phyloP scores from a whole-genome alignment of 2,797 vertebrate genomes.

The Myripristis murdjan region DNA sequence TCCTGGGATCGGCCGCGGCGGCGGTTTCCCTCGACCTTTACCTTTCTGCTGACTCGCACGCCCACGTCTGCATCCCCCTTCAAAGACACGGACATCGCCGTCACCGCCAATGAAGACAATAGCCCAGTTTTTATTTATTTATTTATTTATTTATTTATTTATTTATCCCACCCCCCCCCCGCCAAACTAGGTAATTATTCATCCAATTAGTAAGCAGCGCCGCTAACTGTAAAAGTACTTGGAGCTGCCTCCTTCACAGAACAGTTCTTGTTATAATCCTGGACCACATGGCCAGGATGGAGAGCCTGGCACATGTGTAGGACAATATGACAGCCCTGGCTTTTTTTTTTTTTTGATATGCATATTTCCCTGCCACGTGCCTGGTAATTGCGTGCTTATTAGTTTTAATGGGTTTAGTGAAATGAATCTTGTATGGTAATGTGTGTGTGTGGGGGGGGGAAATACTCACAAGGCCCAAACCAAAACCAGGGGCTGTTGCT shows the following conservation, averaged over 20 bases:
- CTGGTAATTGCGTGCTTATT: constrained; percentile 82
- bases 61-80: constrained; percentile 40
- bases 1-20: background rate
- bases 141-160: too few relatives aligned
- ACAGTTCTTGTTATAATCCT: constrained; percentile 74
- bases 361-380: constrained; percentile 68
- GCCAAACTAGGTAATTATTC: constrained; percentile 77
- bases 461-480: constrained; percentile 45
- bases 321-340: constrained; percentile 75
- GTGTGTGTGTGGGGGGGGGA: too few relatives aligned
- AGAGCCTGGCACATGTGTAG: constrained; percentile 72
- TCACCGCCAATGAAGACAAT: constrained; percentile 73
- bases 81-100: constrained; percentile 44
- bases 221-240: constrained; percentile 47
- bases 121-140: too few relatives aligned
- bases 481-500: constrained; percentile 16
- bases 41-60: constrained; percentile 47
- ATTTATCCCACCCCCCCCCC: too few relatives aligned
- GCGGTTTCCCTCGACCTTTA: constrained; percentile 42
- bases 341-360: constrained; percentile 72
- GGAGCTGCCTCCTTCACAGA: constrained; percentile 54
- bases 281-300: constrained; percentile 73
- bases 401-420: constrained; percentile 77
- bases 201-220: constrained; percentile 81
- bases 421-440: constrained; percentile 70